These are phyloP conservation scores for Asarcornis scutulata DNA, from an alignment of 2,113 vertebrate genomes.

Conservation along the genomic window DNA sequence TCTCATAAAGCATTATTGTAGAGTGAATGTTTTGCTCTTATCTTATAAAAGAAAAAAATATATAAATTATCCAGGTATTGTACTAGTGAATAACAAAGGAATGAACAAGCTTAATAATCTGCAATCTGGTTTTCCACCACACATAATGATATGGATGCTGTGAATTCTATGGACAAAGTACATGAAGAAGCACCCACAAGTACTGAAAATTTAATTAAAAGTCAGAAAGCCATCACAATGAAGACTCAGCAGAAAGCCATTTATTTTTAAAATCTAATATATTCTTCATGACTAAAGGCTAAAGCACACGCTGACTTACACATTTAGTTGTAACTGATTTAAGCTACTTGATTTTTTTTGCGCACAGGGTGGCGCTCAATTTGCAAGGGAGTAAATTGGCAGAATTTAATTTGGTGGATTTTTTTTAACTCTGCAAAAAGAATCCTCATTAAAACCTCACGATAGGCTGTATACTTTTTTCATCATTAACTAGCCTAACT, in stretches of 20 bases:
- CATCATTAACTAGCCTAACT: conserved; percentile 93
- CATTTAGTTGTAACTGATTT: conserved; percentile 92
- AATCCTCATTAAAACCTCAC: conserved; percentile 95
- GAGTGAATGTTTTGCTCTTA: conserved; percentile 71
- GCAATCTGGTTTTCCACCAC: conserved; percentile 72
- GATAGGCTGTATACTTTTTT: conserved; percentile 87
- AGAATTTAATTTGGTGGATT: conserved; percentile 98
- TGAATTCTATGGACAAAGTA: conserved; percentile 78
- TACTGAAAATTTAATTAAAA: conserved; percentile 95
- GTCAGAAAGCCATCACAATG: conserved; percentile 86
- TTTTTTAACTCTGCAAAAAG: conserved; percentile 89
- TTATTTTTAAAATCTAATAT: conserved; percentile 96
- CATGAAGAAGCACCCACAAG: conserved; percentile 79
- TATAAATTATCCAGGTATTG: conserved; percentile 67
- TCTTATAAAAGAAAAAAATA: conserved; percentile 71
- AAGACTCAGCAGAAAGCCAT: conserved; percentile 90
- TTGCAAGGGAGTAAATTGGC: conserved; percentile 94
- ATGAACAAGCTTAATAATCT: conserved; percentile 82
- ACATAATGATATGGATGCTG: conserved; percentile 76
- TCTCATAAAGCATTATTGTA: conserved; percentile 68
- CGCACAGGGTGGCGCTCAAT: conserved; percentile 89
- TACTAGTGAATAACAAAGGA: conserved; percentile 79
- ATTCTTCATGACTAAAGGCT: conserved; percentile 87
- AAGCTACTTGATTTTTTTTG: conserved; percentile 89
- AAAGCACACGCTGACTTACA: conserved; percentile 91